Evolutionary conservation across 2,888 invertebrate genomes (phyloP).

Genomic region (Buathra laborator): DNA sequence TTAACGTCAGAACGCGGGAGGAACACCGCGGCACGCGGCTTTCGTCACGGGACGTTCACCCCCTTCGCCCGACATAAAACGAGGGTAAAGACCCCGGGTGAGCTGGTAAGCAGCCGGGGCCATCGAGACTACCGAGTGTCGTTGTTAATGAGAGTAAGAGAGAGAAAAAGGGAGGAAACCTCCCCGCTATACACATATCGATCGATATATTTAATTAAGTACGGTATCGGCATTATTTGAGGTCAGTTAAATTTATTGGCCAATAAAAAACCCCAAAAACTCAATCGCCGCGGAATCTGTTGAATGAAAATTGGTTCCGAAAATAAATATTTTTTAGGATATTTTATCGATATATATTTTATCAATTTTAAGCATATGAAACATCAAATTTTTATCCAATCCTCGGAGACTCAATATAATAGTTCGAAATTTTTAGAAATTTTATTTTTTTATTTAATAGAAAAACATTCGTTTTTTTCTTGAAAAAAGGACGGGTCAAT

Average conservation of each 20-base stretch:
- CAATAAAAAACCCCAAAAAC: neutral
- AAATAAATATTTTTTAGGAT: no score
- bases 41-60: constrained; percentile 67
- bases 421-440: no score
- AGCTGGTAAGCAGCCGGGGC: constrained; percentile 63
- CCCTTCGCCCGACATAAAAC: constrained; percentile 64
- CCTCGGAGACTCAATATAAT: no score
- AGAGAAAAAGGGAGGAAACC: constrained; percentile 24
- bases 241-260: neutral
- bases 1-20: constrained; percentile 22
- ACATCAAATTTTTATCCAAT: no score
- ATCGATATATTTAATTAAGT: constrained; percentile 52
- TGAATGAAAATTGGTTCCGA: neutral
- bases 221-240: constrained; percentile 38
- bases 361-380: no score
- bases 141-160: constrained; percentile 60
- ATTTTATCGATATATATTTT: no score
- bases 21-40: constrained; percentile 44
- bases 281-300: neutral
- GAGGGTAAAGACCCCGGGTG: constrained; percentile 68
- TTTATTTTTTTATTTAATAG: no score
- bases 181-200: constrained; percentile 33
- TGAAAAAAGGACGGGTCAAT: no score
- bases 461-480: no score
- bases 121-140: constrained; percentile 65